Base-by-base conservation (phyloP, 2,888 invertebrate genomes). In the Melangyna quadrimaculata region DNA sequence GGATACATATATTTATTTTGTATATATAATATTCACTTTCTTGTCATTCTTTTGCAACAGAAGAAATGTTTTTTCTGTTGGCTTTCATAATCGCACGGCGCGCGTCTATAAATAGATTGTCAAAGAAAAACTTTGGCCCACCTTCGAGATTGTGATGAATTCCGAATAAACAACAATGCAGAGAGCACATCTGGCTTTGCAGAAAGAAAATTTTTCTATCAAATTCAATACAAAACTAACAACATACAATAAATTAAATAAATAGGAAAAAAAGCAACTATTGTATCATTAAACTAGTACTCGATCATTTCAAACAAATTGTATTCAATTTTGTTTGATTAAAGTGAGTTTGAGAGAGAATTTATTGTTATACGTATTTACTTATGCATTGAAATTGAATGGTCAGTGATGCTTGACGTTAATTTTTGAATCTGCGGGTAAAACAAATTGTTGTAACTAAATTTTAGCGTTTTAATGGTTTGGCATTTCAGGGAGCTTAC, bases 51-150 rank as follows among this genome's bases (percentile, higher is more conserved):
- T 57, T 55, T 72, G 67, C 51, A 69, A 61, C 32, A 29, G 32
- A 69, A 61, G 53, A 67, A 69, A 57, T 27, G 57, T 70, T 51
- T 63, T 29, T 27, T 61, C n/a, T 17, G 43, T 9, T n/a, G n/a
- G n/a, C n/a, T 72, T 78, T 45, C 24, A 63, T 10, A 78, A 37
- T 74, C 19, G 69, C 43, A 35, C 51, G 40, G 14, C 8, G 32
- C 1, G 14, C 8, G 32, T 1, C 63, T 83, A 83, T 24, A 70
- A 71, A 83, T 83, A 83, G 78, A 78, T 57, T 70, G 83, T 74
- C 78, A 74, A 83, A 78, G 78, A 73, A 78, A 70, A 69, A 63
- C 55, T 73, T 79, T 83, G 83, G 83, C 78, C 83, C 83, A 83
- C 83, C 83, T 83, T 73, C 70, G 78, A 78, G 78, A 70, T 48